Percentiles rank a stretch among this genome's conserved stretches.
These are phyloP conservation scores for Petrocephalus schoutedeni DNA, from an alignment of 2,797 vertebrate genomes.

Conservation along the genomic window DNA sequence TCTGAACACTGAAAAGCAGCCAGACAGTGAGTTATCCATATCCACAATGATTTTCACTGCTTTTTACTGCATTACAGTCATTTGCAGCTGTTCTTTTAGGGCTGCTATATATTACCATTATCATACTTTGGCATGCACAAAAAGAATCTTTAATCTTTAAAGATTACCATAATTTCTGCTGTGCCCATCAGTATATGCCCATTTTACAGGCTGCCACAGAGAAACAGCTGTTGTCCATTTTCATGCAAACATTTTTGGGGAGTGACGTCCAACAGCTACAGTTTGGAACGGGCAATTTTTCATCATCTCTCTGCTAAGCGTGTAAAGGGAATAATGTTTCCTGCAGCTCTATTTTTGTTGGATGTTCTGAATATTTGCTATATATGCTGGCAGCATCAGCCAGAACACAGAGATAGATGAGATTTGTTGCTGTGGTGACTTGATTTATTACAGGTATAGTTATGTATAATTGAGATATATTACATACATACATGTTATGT, in stretches of 20 bases:
- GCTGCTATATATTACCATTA: not conserved
- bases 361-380: not conserved
- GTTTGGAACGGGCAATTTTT: slow-evolving; percentile 32
- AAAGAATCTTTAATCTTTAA: not conserved
- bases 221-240: slow-evolving; percentile 38
- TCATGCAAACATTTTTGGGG: slow-evolving; percentile 32
- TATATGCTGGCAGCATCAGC: not conserved
- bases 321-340: slow-evolving; percentile 1
- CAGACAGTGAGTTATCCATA: not conserved
- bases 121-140: not conserved
- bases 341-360: not conserved
- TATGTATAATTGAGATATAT: not conserved
- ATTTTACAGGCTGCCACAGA: slow-evolving; percentile 23
- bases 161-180: slow-evolving; percentile 10
- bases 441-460: not conserved
- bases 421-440: not conserved
- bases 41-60: not conserved
- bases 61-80: not conserved
- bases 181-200: not conserved
- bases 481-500: not conserved
- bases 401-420: not conserved
- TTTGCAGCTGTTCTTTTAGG: not conserved
- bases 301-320: slow-evolving; percentile 8
- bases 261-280: slow-evolving; percentile 15
- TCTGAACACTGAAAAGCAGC: not conserved